Conservation (phyloP, 1,140 invertebrate genomes). For the Dreissena rostriformis region DNA sequence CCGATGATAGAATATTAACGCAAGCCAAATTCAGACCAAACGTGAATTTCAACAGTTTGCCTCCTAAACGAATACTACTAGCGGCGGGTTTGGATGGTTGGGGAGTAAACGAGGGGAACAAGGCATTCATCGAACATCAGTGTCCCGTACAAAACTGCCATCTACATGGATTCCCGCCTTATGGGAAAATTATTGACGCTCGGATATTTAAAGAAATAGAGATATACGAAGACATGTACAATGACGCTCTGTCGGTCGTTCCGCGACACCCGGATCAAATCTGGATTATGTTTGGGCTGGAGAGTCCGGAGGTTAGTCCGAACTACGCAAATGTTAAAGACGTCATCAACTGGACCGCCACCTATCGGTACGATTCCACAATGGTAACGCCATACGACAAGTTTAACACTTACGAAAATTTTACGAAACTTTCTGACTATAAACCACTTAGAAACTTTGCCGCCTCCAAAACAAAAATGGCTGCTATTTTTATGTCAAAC, state of each 20-base stretch:
- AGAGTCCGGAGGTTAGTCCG: slow-evolving; percentile 39
- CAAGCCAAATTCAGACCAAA: slow-evolving; percentile 34
- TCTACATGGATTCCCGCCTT: background rate
- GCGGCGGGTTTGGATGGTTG: slow-evolving; percentile 20
- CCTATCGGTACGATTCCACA: slow-evolving; percentile 94
- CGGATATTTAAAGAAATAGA: slow-evolving; percentile 56
- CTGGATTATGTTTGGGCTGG: slow-evolving; percentile 60
- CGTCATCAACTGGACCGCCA: slow-evolving; percentile 93
- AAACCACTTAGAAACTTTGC: slow-evolving; percentile 65
- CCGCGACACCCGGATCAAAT: slow-evolving; percentile 49
- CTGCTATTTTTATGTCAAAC: slow-evolving; percentile 83
- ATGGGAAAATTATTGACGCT: slow-evolving; percentile 6
- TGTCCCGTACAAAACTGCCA: slow-evolving; percentile 48
- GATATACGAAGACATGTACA: background rate
- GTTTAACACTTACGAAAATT: slow-evolving; percentile 78
- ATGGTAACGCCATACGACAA: slow-evolving; percentile 97
- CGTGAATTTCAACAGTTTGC: slow-evolving; percentile 5
- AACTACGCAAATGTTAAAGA: slow-evolving; percentile 27
- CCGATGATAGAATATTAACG: slow-evolving; percentile 27
- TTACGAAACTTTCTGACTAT: background rate
- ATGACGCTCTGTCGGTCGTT: background rate
- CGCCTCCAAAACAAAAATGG: slow-evolving; percentile 78
- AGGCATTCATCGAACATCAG: slow-evolving; percentile 20
- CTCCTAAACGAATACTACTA: slow-evolving; percentile 33
- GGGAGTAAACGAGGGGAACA: slow-evolving; percentile 29